phyloP scores from a whole-genome alignment of 2,888 invertebrate genomes.

The Campoplex capitator region DNA sequence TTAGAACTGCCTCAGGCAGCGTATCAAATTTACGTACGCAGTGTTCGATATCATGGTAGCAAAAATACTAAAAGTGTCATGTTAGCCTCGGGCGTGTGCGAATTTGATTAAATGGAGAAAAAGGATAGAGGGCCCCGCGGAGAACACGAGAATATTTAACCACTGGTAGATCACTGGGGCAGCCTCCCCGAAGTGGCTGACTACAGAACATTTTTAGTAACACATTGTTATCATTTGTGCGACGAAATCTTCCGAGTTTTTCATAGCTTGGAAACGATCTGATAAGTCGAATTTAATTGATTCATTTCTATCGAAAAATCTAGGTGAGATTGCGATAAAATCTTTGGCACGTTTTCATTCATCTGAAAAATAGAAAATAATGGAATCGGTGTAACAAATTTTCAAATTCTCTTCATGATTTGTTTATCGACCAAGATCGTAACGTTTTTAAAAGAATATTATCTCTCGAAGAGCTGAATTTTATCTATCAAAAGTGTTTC shows the following conservation, averaged over 20 bases:
- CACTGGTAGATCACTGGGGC: not conserved
- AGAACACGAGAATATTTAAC: not conserved
- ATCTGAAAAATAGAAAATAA: too few relatives aligned
- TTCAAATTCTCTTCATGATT: too few relatives aligned
- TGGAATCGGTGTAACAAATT: too few relatives aligned
- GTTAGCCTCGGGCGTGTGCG: slow-evolving; percentile 24
- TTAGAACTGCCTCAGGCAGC: slow-evolving; percentile 1
- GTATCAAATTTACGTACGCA: slow-evolving; percentile 18
- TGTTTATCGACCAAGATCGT: too few relatives aligned
- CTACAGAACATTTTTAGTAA: not conserved
- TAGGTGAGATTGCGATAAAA: too few relatives aligned
- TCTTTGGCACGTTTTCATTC: too few relatives aligned
- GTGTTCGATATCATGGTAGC: slow-evolving; percentile 14
- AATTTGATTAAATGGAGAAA: slow-evolving; percentile 19
- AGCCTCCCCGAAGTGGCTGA: slow-evolving; percentile 12
- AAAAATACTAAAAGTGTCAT: slow-evolving; percentile 7
- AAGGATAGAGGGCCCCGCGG: slow-evolving; percentile 1
- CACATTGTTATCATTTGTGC: not conserved
- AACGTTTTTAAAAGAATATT: too few relatives aligned
- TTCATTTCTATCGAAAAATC: too few relatives aligned
- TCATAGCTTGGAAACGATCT: too few relatives aligned
- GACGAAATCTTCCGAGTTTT: not conserved
- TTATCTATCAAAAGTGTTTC: too few relatives aligned
- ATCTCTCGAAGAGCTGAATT: too few relatives aligned
- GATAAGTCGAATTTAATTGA: too few relatives aligned